phyloP scores from a whole-genome alignment of 2,797 vertebrate species.

The Clarias pachynema region DNA sequence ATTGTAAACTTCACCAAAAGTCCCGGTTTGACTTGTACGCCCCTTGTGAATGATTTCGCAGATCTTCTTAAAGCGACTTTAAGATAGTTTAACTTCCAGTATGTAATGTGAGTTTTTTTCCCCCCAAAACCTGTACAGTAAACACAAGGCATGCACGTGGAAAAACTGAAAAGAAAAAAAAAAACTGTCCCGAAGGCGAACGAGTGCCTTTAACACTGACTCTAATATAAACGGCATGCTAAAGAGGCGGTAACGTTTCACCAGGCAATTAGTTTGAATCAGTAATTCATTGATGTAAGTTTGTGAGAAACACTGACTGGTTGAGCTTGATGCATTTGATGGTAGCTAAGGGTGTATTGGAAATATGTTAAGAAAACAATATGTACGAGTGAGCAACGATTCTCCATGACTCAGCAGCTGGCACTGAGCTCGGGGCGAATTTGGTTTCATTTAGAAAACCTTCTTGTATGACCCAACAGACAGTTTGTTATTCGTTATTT shows the following conservation, averaged over 20 bases:
- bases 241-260: background rate
- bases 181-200: background rate
- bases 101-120: no score
- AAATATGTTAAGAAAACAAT: slow-evolving; percentile 10
- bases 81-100: no score
- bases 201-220: background rate
- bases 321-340: background rate
- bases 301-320: background rate
- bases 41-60: no score
- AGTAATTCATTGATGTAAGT: background rate
- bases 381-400: background rate
- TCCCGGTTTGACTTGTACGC: no score
- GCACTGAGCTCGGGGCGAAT: background rate
- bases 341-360: background rate
- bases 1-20: no score
- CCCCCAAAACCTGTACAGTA: background rate
- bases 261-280: no score
- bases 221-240: background rate
- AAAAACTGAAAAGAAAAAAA: background rate
- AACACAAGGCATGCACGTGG: background rate
- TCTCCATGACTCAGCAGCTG: background rate
- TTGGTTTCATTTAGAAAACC: background rate
- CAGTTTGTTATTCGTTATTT: background rate
- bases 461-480: background rate
- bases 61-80: no score